A percentile compares a stretch with the other conserved stretches of the same genome.
These are phyloP conservation scores for Chloroclysta siterata DNA, from an alignment of 2,888 invertebrate species.

Conservation along the genomic window DNA sequence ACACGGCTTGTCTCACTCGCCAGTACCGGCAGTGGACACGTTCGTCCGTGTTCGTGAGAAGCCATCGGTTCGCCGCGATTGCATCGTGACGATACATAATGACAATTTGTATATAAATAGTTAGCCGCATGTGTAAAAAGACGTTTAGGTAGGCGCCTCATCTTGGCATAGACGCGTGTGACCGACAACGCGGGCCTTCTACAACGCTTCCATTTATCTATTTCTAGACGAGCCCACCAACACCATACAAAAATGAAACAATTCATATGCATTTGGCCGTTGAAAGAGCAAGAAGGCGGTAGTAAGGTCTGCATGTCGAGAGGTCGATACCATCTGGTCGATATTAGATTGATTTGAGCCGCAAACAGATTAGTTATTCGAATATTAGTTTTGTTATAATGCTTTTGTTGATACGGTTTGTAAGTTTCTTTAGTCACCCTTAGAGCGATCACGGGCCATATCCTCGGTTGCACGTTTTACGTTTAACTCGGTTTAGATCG, in stretches of 20 bases:
- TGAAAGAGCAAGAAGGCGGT: constrained; percentile 47
- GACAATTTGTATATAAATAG: constrained; percentile 82
- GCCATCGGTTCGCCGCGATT: constrained; percentile 83
- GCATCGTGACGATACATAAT: constrained; percentile 74
- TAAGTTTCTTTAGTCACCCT: constrained; percentile 74
- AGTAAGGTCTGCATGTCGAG: constrained; percentile 62
- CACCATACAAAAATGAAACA: constrained; percentile 3
- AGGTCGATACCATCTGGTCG: constrained; percentile 81
- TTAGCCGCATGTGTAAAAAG: constrained; percentile 82
- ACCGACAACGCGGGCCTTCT: constrained; percentile 47
- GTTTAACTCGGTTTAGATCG: constrained; percentile 28
- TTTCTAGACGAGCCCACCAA: constrained; percentile 33
- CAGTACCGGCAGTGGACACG: constrained; percentile 76
- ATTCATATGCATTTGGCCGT: constrained; percentile 28
- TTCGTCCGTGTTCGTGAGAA: constrained; percentile 80
- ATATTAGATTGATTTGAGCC: constrained; percentile 81
- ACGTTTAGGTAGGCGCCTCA: constrained; percentile 65
- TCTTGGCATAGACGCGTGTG: constrained; percentile 56
- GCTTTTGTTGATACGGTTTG: constrained; percentile 68
- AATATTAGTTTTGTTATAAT: constrained; percentile 79
- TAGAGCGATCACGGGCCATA: constrained; percentile 68
- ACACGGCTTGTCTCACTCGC: constrained; percentile 78
- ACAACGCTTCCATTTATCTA: constrained; percentile 32
- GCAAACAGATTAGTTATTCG: constrained; percentile 75
- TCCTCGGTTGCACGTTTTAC: constrained; percentile 30